Evolutionary conservation across 2,797 vertebrate genomes (phyloP).

Genomic region (Clarias platycephalus): DNA sequence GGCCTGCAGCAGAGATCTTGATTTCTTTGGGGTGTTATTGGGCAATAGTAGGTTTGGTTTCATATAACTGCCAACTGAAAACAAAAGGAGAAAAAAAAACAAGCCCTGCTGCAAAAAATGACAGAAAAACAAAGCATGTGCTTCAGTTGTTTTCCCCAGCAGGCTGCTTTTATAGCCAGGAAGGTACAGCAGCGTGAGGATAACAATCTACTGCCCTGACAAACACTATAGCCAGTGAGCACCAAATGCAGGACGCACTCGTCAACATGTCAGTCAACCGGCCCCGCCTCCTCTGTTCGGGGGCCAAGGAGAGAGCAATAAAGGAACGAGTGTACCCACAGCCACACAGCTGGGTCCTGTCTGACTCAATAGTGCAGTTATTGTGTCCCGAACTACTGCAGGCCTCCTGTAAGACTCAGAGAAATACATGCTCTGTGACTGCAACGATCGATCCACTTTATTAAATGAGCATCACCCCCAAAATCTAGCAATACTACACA

Average conservation of each 20-base stretch:
- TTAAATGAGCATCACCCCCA: background rate
- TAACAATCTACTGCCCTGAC: conserved; percentile 51
- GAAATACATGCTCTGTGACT: conserved; percentile 3
- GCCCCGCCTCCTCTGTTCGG: conserved; percentile 22
- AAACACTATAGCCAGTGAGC: conserved; percentile 42
- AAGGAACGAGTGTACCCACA: conserved; percentile 26
- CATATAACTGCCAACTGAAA: conserved; percentile 39
- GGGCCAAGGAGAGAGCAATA: conserved; percentile 30
- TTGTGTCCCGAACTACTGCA: conserved; percentile 29
- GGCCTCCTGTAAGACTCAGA: conserved; percentile 18
- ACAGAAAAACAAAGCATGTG: conserved; percentile 44
- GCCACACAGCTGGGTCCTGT: conserved; percentile 34
- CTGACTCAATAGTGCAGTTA: conserved; percentile 26
- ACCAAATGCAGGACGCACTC: conserved; percentile 24
- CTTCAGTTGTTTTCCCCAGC: conserved; percentile 45
- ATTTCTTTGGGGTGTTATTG: conserved; percentile 30
- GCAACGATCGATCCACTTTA: conserved; percentile 14
- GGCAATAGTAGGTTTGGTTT: conserved; percentile 41
- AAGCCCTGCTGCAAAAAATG: conserved; percentile 38
- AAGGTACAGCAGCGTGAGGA: conserved; percentile 43
- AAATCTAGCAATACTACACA: conserved; percentile 13
- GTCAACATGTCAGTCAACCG: conserved; percentile 46
- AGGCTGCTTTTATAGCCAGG: conserved; percentile 38
- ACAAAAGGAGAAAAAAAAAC: conserved; percentile 11
- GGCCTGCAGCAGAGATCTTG: conserved; percentile 37